Percentiles rank a stretch among this genome's conserved stretches.
Conservation (phyloP, 2,797 vertebrate species). For the Danio choprae region DNA sequence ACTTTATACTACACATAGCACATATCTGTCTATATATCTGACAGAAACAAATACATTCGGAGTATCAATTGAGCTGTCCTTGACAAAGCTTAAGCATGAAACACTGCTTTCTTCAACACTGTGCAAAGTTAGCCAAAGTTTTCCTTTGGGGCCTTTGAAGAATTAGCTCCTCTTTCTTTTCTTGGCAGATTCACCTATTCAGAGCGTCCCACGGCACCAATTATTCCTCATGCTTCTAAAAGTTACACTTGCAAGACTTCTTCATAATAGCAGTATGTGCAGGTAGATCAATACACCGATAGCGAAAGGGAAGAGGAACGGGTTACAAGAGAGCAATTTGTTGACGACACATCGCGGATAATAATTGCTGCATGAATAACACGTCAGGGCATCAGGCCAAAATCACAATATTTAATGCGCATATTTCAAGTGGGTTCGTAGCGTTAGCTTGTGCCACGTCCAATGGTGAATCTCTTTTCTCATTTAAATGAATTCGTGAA, state of each 20-base stretch:
- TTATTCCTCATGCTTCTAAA: conserved; percentile 39
- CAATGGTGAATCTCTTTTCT: background rate
- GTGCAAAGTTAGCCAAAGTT: conserved; percentile 15
- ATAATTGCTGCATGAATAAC: conserved; percentile 23
- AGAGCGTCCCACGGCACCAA: conserved; percentile 23
- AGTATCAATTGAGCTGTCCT: background rate
- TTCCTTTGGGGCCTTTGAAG: conserved; percentile 29
- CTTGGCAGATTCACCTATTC: conserved; percentile 36
- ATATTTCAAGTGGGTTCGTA: background rate
- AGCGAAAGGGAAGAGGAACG: conserved; percentile 23
- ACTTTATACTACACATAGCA: background rate
- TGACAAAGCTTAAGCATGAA: conserved; percentile 14
- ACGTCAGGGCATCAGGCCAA: background rate
- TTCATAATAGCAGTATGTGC: conserved; percentile 33
- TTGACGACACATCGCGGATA: background rate
- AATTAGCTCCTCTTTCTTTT: conserved; percentile 42
- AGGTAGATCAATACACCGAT: conserved; percentile 36
- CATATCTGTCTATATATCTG: background rate
- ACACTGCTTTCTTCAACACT: conserved; percentile 16
- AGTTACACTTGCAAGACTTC: conserved; percentile 24
- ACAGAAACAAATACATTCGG: background rate
- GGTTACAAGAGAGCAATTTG: conserved; percentile 31
- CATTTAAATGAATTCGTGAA: conserved; percentile 3
- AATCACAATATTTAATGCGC: background rate
- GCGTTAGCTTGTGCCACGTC: background rate